Percentiles rank a stretch among this genome's conserved stretches.
Conservation (phyloP, 2,113 vertebrate species). For the Nothoprocta perdicaria region DNA sequence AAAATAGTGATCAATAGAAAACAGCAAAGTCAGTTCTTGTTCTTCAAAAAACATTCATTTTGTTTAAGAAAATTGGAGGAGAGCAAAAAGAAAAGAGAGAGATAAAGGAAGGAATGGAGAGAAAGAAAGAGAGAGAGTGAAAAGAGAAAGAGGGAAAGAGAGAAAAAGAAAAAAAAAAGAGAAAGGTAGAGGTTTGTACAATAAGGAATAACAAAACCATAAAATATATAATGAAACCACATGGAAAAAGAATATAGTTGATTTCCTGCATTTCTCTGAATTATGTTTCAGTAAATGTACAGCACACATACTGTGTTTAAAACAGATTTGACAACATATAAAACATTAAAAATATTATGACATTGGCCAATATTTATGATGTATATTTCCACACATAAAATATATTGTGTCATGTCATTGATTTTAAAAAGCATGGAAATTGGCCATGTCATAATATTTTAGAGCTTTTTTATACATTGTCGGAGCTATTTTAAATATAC, state of each 20-base stretch:
- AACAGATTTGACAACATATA: conserved; percentile 69
- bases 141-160: neutral
- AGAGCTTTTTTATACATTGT: conserved; percentile 69
- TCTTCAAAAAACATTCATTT: neutral
- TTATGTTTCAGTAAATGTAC: conserved; percentile 65
- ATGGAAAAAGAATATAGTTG: conserved; percentile 63
- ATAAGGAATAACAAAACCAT: conserved; percentile 33
- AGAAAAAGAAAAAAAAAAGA: neutral
- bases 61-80: neutral
- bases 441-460: conserved; percentile 72
- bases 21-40: neutral
- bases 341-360: conserved; percentile 71
- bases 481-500: conserved; percentile 73
- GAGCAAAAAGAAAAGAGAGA: neutral
- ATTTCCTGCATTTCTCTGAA: conserved; percentile 57
- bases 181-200: neutral
- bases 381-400: conserved; percentile 73
- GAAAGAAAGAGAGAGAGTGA: neutral
- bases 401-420: conserved; percentile 70
- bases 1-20: neutral
- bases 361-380: conserved; percentile 70
- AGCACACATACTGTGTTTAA: conserved; percentile 59
- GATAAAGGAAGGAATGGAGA: neutral
- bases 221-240: conserved; percentile 34
- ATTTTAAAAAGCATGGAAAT: conserved; percentile 74